phyloP scores from a whole-genome alignment of 2,888 invertebrate genomes.

The Trissonchulus sp. region DNA sequence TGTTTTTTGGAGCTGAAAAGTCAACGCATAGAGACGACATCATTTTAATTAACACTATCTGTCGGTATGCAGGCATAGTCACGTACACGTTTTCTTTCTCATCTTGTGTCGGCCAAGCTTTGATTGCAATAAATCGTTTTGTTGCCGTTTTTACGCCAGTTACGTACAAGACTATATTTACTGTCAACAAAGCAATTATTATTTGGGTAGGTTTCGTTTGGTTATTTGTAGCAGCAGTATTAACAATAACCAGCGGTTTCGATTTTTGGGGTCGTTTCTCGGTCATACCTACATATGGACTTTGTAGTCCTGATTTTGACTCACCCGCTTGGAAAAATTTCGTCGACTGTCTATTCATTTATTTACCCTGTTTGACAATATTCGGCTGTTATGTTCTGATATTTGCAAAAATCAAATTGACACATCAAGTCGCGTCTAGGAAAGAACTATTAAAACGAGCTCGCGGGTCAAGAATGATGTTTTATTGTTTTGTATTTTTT shows the following conservation, averaged over 20 bases:
- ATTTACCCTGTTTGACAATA: background rate
- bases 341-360: background rate
- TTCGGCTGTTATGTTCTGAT: background rate
- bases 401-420: background rate
- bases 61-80: background rate
- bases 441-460: background rate
- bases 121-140: background rate
- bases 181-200: background rate
- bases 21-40: background rate
- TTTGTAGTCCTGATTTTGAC: background rate
- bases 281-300: background rate
- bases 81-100: background rate
- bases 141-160: background rate
- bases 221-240: background rate
- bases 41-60: too few relatives aligned
- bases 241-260: background rate
- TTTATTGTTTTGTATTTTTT: background rate
- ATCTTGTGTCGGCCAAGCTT: background rate
- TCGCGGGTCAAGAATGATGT: background rate
- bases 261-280: background rate
- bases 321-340: background rate
- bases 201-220: background rate
- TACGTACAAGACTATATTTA: background rate
- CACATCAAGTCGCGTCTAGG: background rate
- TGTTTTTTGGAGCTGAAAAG: background rate